Conservation (phyloP, 2,797 vertebrate species). For the Enteromius unitaeniatus region DNA sequence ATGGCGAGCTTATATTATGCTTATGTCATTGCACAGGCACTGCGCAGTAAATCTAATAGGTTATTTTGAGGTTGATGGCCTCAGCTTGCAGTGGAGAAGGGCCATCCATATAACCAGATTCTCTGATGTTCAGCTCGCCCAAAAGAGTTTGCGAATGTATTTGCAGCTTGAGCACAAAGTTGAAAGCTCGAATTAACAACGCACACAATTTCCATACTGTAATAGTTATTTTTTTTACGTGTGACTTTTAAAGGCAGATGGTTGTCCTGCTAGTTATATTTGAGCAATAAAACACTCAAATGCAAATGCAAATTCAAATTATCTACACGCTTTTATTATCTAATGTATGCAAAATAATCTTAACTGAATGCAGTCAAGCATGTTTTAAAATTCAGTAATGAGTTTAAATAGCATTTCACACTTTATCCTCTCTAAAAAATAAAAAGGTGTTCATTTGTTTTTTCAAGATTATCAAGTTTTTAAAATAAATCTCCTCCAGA, state of each 20-base stretch:
- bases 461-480: neutral
- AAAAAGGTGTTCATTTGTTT: neutral
- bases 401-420: neutral
- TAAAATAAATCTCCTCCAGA: neutral
- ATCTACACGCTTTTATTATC: neutral
- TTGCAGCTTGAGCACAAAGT: neutral
- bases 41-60: constrained; percentile 56
- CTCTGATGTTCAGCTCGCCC: constrained; percentile 15
- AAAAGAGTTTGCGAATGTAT: constrained; percentile 12
- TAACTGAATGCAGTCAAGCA: neutral
- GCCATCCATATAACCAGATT: constrained; percentile 48
- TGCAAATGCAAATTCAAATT: too few relatives aligned
- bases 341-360: constrained; percentile 20
- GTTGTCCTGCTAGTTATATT: neutral
- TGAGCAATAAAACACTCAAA: neutral
- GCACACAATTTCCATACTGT: neutral
- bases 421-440: neutral
- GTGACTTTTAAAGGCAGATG: neutral
- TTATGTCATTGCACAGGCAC: constrained; percentile 50
- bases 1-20: constrained; percentile 23
- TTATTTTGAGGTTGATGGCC: constrained; percentile 70
- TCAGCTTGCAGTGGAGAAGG: constrained; percentile 57
- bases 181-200: neutral
- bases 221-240: neutral
- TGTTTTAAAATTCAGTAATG: neutral